These are phyloP conservation scores for Macrosteles quadrilineatus DNA, from an alignment of 1,140 invertebrate species.

Conservation along the genomic window DNA sequence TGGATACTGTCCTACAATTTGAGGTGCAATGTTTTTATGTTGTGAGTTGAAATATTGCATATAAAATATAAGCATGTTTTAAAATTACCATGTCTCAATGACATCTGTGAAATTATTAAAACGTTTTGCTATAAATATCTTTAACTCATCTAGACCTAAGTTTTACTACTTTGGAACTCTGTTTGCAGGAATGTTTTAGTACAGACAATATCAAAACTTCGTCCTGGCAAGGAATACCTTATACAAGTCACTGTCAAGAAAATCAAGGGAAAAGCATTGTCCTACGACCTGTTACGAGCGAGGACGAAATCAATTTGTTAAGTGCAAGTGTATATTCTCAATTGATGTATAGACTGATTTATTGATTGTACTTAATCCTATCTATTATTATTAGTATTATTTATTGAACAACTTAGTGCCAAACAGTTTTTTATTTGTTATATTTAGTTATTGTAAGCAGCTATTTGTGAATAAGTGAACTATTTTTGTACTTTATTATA, in stretches of 20 bases:
- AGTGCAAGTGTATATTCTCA: neutral
- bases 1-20: too few species aligned
- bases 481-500: too few species aligned
- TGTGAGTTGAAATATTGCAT: too few species aligned
- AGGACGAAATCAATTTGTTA: slow-evolving; percentile 46
- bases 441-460: too few species aligned
- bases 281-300: slow-evolving; percentile 53
- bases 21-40: too few species aligned
- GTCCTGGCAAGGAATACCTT: slow-evolving; percentile 49
- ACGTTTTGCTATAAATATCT: too few species aligned
- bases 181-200: slow-evolving; percentile 49
- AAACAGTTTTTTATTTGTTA: neutral
- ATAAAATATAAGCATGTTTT: too few species aligned
- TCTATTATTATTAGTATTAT: neutral
- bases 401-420: slow-evolving; percentile 9
- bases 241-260: slow-evolving; percentile 53
- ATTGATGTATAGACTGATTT: neutral
- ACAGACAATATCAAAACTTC: slow-evolving; percentile 49
- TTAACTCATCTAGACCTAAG: too few species aligned
- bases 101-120: too few species aligned
- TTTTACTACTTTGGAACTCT: neutral
- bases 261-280: slow-evolving; percentile 50
- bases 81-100: too few species aligned
- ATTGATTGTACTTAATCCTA: neutral
- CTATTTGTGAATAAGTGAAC: too few species aligned